These are phyloP conservation scores for Sanderia malayensis DNA, from an alignment of 30 jellyfish, hydroid and myxozoan species.

Conservation along the genomic window DNA sequence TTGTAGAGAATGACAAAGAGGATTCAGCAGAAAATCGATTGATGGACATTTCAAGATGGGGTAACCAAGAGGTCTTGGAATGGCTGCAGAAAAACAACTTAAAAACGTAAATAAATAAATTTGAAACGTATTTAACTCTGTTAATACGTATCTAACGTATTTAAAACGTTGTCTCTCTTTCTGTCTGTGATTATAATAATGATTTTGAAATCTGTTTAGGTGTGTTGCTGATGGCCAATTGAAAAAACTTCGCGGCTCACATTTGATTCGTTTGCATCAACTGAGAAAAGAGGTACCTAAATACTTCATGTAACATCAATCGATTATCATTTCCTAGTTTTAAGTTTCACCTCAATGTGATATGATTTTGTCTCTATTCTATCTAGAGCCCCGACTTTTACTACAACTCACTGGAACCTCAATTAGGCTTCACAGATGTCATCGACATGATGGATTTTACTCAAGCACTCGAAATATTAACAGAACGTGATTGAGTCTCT, in stretches of 20 bases:
- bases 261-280: constrained; percentile 64
- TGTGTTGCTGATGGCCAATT: constrained; percentile 51
- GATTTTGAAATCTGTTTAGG: background rate
- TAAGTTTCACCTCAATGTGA: too few species aligned
- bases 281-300: constrained; percentile 68
- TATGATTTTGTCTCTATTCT: constrained; percentile 17
- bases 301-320: too few species aligned
- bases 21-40: background rate
- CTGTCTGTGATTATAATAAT: too few species aligned
- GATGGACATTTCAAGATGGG: constrained; percentile 78
- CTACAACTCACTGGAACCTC: constrained; percentile 79
- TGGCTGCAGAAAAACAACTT: constrained; percentile 80
- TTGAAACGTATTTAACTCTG: too few species aligned
- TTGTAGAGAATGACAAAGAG: constrained; percentile 5
- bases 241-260: constrained; percentile 67
- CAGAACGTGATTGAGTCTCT: constrained; percentile 36
- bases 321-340: too few species aligned
- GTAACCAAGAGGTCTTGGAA: constrained; percentile 74
- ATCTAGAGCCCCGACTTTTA: constrained; percentile 83
- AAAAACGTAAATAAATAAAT: constrained; percentile 64
- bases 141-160: too few species aligned
- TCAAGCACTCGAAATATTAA: constrained; percentile 81
- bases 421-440: constrained; percentile 81
- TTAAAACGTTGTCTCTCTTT: too few species aligned
- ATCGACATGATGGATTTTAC: constrained; percentile 92